Evolutionary conservation across 2,888 invertebrate genomes (phyloP).

Genomic region (Mamestra brassicae): DNA sequence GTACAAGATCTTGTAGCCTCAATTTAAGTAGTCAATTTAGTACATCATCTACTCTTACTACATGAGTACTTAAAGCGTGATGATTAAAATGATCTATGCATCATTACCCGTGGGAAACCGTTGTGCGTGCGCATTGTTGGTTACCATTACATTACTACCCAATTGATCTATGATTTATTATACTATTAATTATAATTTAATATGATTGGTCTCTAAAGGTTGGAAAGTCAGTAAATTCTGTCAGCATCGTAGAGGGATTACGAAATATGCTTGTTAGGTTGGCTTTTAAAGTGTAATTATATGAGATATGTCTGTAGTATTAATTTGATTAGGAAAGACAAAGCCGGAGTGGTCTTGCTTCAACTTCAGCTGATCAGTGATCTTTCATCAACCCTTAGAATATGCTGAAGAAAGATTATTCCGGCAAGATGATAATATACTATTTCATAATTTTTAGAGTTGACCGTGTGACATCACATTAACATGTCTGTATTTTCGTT

Average conservation of each 20-base stretch:
- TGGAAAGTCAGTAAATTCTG: background rate
- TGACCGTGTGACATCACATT: too few species aligned
- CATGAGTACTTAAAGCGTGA: constrained; percentile 39
- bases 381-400: too few species aligned
- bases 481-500: too few species aligned
- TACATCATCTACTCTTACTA: constrained; percentile 5
- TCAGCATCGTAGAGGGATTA: background rate
- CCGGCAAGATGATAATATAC: too few species aligned
- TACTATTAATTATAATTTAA: constrained; percentile 41
- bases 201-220: constrained; percentile 26
- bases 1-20: background rate
- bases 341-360: too few species aligned
- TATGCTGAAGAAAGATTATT: too few species aligned
- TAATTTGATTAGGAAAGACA: background rate
- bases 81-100: constrained; percentile 56
- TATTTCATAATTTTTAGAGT: too few species aligned
- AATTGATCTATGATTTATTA: constrained; percentile 58
- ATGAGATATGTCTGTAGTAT: background rate
- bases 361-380: too few species aligned
- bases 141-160: constrained; percentile 37
- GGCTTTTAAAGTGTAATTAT: background rate
- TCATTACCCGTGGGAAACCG: constrained; percentile 61
- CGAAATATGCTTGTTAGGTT: background rate
- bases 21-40: background rate
- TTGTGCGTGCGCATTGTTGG: constrained; percentile 54